These are phyloP conservation scores for Pseudoatta argentina DNA, from an alignment of 1,140 invertebrate genomes.

Conservation along the genomic window DNA sequence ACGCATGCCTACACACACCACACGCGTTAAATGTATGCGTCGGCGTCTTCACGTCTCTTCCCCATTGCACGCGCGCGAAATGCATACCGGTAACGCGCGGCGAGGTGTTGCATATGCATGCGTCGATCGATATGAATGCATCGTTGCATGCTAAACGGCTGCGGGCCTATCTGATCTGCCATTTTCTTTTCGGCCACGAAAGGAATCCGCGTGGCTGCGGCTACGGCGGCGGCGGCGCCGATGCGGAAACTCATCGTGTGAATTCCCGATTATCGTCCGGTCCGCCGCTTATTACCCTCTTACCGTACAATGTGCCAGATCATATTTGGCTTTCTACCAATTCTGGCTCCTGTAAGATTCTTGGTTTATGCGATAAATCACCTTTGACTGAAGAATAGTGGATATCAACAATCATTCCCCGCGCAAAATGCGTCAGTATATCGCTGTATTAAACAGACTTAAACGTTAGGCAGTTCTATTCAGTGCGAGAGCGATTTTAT, in stretches of 20 bases:
- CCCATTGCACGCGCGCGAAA: slow-evolving; percentile 59
- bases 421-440: background rate
- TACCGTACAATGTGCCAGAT: slow-evolving; percentile 42
- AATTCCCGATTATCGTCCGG: slow-evolving; percentile 77
- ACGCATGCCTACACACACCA: slow-evolving; percentile 72
- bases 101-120: slow-evolving; percentile 84
- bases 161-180: slow-evolving; percentile 82
- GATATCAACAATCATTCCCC: background rate
- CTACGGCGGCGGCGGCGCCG: slow-evolving; percentile 31
- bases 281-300: slow-evolving; percentile 68
- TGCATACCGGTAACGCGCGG: slow-evolving; percentile 64
- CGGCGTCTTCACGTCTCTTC: slow-evolving; percentile 67
- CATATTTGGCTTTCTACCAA: slow-evolving; percentile 14
- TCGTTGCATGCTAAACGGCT: slow-evolving; percentile 84
- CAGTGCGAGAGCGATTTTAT: slow-evolving; percentile 79
- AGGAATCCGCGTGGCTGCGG: slow-evolving; percentile 71
- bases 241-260: slow-evolving; percentile 74
- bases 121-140: slow-evolving; percentile 86
- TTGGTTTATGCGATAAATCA: slow-evolving; percentile 22
- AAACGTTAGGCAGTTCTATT: slow-evolving; percentile 16
- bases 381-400: slow-evolving; percentile 16
- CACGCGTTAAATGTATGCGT: slow-evolving; percentile 82
- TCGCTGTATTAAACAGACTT: slow-evolving; percentile 19
- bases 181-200: slow-evolving; percentile 80
- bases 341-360: slow-evolving; percentile 20